Conservation (phyloP, 2,888 invertebrate genomes). For the Pristionchus exspectatus region DNA sequence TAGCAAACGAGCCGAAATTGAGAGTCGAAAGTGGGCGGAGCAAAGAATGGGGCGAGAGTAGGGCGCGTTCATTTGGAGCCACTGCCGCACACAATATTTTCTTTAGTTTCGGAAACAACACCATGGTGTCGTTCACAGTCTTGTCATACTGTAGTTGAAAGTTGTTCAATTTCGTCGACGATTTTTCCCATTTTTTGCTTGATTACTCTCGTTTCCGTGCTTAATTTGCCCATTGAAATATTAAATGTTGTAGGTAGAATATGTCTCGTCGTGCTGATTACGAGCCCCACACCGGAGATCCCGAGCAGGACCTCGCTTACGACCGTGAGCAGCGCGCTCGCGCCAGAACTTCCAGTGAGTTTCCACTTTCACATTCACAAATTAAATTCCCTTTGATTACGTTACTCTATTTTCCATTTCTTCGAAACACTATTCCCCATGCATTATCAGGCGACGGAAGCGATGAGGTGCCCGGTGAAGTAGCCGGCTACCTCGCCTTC, state of each 20-base stretch:
- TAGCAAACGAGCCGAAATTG: conserved; percentile 46
- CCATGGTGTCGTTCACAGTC: neutral
- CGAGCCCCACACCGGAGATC: conserved; percentile 67
- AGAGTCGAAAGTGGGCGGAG: conserved; percentile 29
- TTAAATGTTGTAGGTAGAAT: neutral
- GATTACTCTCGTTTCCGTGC: neutral
- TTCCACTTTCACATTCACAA: neutral
- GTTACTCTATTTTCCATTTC: neutral
- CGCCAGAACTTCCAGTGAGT: conserved; percentile 45
- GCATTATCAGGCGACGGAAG: neutral
- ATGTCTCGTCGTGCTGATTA: conserved; percentile 68
- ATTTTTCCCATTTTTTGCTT: conserved; percentile 7
- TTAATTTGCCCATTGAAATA: neutral
- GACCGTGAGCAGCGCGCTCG: conserved; percentile 58
- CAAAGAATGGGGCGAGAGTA: conserved; percentile 7
- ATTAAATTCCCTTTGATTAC: no score
- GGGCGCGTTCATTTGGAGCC: neutral
- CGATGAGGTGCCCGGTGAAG: conserved; percentile 72
- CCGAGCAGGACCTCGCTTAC: conserved; percentile 61
- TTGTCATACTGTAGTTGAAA: neutral
- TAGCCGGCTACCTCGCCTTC: conserved; percentile 73
- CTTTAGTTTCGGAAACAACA: neutral
- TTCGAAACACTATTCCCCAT: neutral
- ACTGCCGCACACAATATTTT: neutral
- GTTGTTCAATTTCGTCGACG: conserved; percentile 36